Evolutionary conservation across 1,140 invertebrate genomes (phyloP).

Genomic region (Sinonovacula constricta): DNA sequence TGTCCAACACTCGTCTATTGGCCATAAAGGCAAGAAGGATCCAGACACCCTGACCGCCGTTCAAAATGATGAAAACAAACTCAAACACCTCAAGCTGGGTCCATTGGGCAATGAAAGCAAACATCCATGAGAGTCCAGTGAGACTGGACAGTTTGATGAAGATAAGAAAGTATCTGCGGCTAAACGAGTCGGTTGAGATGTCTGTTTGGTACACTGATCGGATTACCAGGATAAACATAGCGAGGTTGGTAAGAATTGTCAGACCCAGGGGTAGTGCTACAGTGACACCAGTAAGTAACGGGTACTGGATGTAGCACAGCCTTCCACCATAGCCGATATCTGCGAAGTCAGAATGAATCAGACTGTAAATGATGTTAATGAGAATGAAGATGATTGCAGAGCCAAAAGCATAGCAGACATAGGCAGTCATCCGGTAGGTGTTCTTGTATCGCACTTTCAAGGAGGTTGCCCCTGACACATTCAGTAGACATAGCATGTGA

Average conservation of each 20-base stretch:
- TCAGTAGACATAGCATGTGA: too few relatives aligned
- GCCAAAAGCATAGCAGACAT: too few relatives aligned
- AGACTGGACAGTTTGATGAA: background rate
- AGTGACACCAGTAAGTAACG: background rate
- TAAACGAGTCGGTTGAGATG: background rate
- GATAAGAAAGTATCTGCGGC: background rate
- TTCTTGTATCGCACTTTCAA: too few relatives aligned
- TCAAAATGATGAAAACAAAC: background rate
- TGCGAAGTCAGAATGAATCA: too few relatives aligned
- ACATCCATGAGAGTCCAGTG: background rate
- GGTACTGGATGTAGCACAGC: background rate
- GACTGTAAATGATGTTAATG: too few relatives aligned
- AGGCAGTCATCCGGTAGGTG: too few relatives aligned
- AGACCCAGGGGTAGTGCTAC: background rate
- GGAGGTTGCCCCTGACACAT: too few relatives aligned
- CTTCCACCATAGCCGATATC: conserved; percentile 1
- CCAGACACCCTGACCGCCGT: background rate
- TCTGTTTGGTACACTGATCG: background rate
- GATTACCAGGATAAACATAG: background rate
- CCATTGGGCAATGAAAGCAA: background rate
- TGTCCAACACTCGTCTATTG: background rate
- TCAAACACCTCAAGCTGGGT: background rate
- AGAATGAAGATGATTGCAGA: too few relatives aligned
- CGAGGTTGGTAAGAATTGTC: background rate
- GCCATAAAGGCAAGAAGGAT: background rate